These are phyloP conservation scores for Cantharis flavilabris DNA, from an alignment of 2,888 invertebrate genomes.

Conservation along the genomic window DNA sequence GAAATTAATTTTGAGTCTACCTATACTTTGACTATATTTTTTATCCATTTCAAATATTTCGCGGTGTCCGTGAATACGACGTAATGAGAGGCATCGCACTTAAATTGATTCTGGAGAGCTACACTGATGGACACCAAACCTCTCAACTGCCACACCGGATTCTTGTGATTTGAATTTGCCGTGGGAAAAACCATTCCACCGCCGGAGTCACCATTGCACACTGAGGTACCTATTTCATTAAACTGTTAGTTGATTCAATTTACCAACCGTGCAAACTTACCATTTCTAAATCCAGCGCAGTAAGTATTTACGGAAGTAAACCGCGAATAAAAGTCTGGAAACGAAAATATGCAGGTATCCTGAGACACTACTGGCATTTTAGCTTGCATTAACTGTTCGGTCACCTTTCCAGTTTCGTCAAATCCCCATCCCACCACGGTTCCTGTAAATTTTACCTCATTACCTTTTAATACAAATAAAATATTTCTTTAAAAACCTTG, in stretches of 20 bases:
- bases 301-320: conserved; percentile 64
- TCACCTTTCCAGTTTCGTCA: conserved; percentile 62
- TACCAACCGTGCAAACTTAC: conserved; percentile 53
- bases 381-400: conserved; percentile 62
- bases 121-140: conserved; percentile 65
- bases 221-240: conserved; percentile 57
- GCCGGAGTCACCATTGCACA: conserved; percentile 59
- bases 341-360: conserved; percentile 64
- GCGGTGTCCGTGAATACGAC: conserved; percentile 66
- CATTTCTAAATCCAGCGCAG: conserved; percentile 57
- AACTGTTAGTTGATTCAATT: neutral
- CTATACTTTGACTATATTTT: conserved; percentile 37
- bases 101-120: conserved; percentile 60
- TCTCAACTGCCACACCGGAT: conserved; percentile 48
- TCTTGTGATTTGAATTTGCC: conserved; percentile 33
- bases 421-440: conserved; percentile 58
- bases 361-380: conserved; percentile 66
- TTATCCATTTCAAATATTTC: conserved; percentile 60
- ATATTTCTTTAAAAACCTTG: conserved; percentile 32
- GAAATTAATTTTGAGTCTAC: no score
- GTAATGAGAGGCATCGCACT: conserved; percentile 65
- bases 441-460: conserved; percentile 38
- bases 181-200: conserved; percentile 54
- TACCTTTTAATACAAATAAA: neutral
- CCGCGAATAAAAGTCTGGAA: conserved; percentile 64